A percentile compares a stretch with the other conserved stretches of the same genome.
These are phyloP conservation scores for Drosophila prostipennis DNA, from an alignment of 2,888 invertebrate genomes.

Conservation along the genomic window DNA sequence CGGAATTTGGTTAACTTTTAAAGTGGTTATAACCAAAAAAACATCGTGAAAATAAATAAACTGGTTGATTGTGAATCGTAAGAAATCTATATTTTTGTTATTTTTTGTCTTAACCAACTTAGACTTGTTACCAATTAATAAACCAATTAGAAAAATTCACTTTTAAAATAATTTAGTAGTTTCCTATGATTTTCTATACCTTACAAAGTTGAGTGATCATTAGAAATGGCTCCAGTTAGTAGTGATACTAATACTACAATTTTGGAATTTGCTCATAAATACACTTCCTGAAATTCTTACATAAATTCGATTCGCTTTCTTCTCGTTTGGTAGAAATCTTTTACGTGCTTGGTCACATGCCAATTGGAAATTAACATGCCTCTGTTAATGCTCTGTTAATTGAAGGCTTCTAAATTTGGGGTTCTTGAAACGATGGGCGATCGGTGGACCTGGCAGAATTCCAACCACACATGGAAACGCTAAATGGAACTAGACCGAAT, in stretches of 20 bases:
- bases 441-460: slow-evolving; percentile 4
- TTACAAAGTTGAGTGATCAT: too few relatives aligned
- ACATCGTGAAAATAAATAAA: neutral
- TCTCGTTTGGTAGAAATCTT: slow-evolving; percentile 13
- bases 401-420: neutral
- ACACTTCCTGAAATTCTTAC: neutral
- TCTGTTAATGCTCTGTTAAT: slow-evolving; percentile 32
- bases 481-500: slow-evolving; percentile 8
- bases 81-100: too few relatives aligned
- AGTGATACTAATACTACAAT: neutral
- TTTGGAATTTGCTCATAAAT: neutral
- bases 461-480: slow-evolving; percentile 6
- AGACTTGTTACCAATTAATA: too few relatives aligned
- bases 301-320: neutral
- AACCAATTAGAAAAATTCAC: too few relatives aligned
- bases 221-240: too few relatives aligned
- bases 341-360: slow-evolving; percentile 27
- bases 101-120: too few relatives aligned
- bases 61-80: too few relatives aligned
- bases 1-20: neutral
- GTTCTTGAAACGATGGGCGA: neutral
- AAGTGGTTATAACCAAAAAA: neutral
- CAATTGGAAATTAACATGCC: slow-evolving; percentile 29
- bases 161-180: too few relatives aligned
- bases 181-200: too few relatives aligned